Conservation (phyloP, 2,797 vertebrate genomes). For the Margarornis squamiger region DNA sequence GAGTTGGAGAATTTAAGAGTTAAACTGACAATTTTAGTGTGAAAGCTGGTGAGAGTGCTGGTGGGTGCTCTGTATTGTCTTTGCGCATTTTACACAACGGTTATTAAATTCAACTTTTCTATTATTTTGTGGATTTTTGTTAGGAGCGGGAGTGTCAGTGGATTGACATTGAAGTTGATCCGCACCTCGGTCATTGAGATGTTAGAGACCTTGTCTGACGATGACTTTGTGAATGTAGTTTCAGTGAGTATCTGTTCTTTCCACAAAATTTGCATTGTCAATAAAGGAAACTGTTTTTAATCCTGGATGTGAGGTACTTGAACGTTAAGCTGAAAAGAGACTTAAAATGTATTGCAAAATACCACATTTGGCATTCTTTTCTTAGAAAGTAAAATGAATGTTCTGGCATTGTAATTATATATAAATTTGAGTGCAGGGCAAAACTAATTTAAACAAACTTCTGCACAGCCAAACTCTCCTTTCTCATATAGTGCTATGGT, state of each 20-base stretch:
- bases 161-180: conserved; percentile 94
- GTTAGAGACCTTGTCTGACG: conserved; percentile 96
- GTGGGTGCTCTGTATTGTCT: background rate
- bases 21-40: background rate
- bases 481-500: background rate
- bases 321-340: background rate
- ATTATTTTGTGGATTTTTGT: background rate
- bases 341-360: background rate
- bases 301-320: background rate
- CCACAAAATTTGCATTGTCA: background rate
- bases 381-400: background rate
- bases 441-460: background rate
- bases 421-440: background rate
- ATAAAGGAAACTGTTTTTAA: background rate
- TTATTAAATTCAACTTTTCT: background rate
- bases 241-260: conserved; percentile 85
- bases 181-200: conserved; percentile 95
- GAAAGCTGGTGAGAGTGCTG: background rate
- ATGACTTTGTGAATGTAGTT: conserved; percentile 98
- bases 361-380: background rate
- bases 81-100: background rate
- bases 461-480: background rate
- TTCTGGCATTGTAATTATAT: background rate
- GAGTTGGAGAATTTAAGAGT: background rate
- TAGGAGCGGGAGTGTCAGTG: conserved; percentile 96